Percentiles rank a stretch among this genome's conserved stretches.
These are phyloP conservation scores for Platorchestia sp. DNA, from an alignment of 1,140 invertebrate species.

Conservation along the genomic window DNA sequence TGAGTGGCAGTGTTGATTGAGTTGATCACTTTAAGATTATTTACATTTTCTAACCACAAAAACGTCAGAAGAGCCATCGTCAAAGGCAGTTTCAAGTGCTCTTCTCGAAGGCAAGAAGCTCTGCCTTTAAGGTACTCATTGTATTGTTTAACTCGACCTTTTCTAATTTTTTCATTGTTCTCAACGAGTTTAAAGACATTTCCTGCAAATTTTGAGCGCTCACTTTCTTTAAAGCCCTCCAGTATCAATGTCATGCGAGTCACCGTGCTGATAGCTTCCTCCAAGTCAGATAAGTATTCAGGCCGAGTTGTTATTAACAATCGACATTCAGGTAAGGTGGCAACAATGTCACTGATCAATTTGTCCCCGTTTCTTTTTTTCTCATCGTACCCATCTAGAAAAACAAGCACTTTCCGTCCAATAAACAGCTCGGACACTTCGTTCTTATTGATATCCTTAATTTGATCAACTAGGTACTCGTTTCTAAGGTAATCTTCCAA, in stretches of 20 bases:
- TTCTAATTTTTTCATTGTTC: background rate
- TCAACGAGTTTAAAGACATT: background rate
- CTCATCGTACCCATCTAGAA: constrained; percentile 29
- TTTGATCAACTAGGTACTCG: background rate
- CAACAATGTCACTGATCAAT: background rate
- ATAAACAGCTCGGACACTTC: background rate
- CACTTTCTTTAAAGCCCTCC: background rate
- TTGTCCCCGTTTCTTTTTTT: background rate
- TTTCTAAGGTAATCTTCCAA: background rate
- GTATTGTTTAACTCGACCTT: background rate
- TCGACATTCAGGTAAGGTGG: background rate
- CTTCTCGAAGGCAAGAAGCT: background rate
- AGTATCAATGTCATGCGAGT: background rate
- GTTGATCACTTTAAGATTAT: background rate
- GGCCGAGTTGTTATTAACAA: background rate
- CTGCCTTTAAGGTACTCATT: background rate
- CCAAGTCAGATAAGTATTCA: background rate
- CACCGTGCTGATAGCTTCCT: background rate
- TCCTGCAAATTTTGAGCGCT: background rate
- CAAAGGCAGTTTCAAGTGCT: background rate
- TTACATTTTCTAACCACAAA: background rate
- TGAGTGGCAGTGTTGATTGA: constrained; percentile 2
- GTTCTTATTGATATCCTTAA: background rate
- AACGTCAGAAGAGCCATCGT: constrained; percentile 22
- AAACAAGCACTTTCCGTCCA: background rate